These are phyloP conservation scores for Calyptomena viridis DNA, from an alignment of 2,113 vertebrate genomes.

Conservation along the genomic window DNA sequence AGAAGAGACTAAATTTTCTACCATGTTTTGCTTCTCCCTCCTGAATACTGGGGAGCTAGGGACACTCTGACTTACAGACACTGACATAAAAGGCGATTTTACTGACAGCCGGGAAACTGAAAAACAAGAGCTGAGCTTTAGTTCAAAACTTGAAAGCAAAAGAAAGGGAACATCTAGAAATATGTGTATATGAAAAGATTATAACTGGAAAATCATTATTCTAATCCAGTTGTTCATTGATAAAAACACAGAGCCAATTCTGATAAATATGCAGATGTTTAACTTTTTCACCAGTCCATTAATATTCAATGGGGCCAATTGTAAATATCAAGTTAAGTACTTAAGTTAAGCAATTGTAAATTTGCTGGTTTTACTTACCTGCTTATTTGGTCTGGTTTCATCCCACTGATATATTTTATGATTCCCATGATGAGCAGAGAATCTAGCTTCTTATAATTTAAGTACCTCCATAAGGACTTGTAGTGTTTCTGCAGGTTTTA, in stretches of 20 bases:
- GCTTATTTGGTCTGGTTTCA: background rate
- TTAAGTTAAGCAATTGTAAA: background rate
- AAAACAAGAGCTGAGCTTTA: background rate
- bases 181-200: accelerated
- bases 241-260: background rate
- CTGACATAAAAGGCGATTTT: background rate
- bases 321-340: background rate
- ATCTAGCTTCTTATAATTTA: background rate
- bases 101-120: background rate
- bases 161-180: background rate
- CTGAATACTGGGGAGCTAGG: background rate
- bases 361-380: background rate
- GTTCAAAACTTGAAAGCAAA: background rate
- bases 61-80: background rate
- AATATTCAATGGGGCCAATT: background rate
- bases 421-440: background rate
- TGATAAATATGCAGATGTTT: background rate
- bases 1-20: background rate
- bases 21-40: background rate
- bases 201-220: background rate
- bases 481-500: background rate
- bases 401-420: background rate
- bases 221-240: background rate
- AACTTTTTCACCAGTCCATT: background rate
- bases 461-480: background rate